Evolutionary conservation across 2,888 invertebrate species (phyloP).

Genomic region (Noctua janthe): DNA sequence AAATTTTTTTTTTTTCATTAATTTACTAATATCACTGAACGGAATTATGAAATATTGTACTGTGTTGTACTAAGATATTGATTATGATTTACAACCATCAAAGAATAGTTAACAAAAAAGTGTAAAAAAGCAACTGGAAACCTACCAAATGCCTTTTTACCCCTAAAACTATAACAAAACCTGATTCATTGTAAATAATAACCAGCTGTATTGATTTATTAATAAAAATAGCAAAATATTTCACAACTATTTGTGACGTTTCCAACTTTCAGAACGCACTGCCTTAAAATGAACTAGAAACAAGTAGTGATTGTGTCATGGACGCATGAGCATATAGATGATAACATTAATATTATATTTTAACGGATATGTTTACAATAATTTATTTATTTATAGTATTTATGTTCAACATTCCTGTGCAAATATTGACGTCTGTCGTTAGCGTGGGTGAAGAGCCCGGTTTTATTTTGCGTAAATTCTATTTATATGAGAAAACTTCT

Average conservation of each 20-base stretch:
- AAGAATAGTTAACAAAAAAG: not conserved
- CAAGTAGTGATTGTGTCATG: conserved; percentile 50
- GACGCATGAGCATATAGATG: conserved; percentile 49
- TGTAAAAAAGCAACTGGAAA: not conserved
- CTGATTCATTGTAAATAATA: not conserved
- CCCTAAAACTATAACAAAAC: not conserved
- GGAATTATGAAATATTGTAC: not conserved
- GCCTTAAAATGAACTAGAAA: conserved; percentile 12
- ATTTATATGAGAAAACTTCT: conserved; percentile 19
- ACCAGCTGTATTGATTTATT: not conserved
- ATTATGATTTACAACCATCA: not conserved
- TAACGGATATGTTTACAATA: conserved; percentile 50
- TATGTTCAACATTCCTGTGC: conserved; percentile 44
- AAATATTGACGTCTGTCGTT: conserved; percentile 51
- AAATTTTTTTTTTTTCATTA: not conserved
- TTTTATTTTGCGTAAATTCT: conserved; percentile 11
- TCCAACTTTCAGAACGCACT: not conserved
- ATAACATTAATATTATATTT: conserved; percentile 29
- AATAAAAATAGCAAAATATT: not conserved
- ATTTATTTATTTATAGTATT: conserved; percentile 43
- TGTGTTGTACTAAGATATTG: not conserved
- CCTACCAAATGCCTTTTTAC: not conserved
- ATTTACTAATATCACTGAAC: not conserved
- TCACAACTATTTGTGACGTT: not conserved
- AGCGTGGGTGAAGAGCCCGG: conserved; percentile 53